Base-by-base conservation (phyloP, 2,113 vertebrate species). In the Lipophrys pholis region DNA sequence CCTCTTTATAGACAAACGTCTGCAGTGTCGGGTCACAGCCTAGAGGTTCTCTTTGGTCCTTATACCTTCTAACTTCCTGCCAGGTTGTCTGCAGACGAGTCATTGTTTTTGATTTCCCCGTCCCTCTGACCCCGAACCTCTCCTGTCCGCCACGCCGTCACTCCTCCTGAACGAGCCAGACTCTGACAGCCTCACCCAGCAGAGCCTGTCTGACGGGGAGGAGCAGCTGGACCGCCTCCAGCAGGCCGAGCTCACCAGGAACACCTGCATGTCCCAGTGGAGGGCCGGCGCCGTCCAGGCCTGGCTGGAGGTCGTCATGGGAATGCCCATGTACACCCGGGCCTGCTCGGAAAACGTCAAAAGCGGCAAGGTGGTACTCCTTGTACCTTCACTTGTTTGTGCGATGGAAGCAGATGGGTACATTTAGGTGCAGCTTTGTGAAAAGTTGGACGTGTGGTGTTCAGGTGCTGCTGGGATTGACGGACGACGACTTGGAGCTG, bases 221-320 rank as follows among this genome's bases (percentile, higher is more conserved):
- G 95, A 95, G 69, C 95, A 95, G 89, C 68, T 91, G 89, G 95
- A 96, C 82, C 92, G 94, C 66, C 92, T 95, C 69, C 94, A 95
- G 87, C 95, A 96, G 73, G 94, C 92, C 39, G 94, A 95, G 89
- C 93, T 96, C 50, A 94, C 94, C 12, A 86, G 94, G 60, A 92
- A 82, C 76, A 95, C 91, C 0, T 94, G 95, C 85, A 96, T 96
- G 95, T 95, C 95, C 1, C 93, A 86, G 70, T 96, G 95, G 95
- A 94, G 94, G 86, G 95, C 95, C 0, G 93, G 95, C 48, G 90
- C 94, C 0, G 94, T 96, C 45, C 95, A 94, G 90, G 94, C 95
- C 80, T 96, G 95, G 95, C 94, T 96, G 80, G 95, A 96, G 86
- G 94, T 96, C 68, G 94, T 95, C 87, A 96, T 96, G 95, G 95